Evolutionary conservation across 1,140 invertebrate species (phyloP).

Genomic region (Gryon sp.): DNA sequence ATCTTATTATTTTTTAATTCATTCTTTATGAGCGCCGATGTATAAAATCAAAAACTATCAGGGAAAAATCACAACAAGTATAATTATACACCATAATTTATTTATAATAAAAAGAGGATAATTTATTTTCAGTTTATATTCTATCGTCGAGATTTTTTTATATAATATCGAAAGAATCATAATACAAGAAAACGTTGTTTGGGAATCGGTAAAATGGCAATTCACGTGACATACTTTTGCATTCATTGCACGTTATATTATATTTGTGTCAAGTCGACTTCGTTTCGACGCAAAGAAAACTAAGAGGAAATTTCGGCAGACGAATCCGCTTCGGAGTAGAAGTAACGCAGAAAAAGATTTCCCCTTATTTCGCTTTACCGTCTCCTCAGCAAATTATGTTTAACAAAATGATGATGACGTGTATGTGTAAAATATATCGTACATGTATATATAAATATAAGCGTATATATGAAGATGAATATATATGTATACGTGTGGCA

Average conservation of each 20-base stretch:
- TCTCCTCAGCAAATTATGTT: constrained; percentile 50
- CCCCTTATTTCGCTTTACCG: constrained; percentile 33
- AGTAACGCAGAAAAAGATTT: constrained; percentile 55
- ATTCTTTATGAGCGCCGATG: too few relatives aligned
- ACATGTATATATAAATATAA: too few relatives aligned
- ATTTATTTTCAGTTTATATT: not conserved
- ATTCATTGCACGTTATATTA: constrained; percentile 48
- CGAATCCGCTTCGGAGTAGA: constrained; percentile 54
- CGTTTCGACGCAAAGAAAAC: constrained; percentile 50
- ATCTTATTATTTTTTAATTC: too few relatives aligned
- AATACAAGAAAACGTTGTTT: constrained; percentile 22
- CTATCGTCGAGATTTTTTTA: not conserved
- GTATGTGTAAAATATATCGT: too few relatives aligned
- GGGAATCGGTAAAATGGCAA: constrained; percentile 37
- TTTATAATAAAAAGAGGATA: not conserved
- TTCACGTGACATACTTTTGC: constrained; percentile 45
- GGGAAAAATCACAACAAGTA: not conserved
- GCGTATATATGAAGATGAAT: too few relatives aligned
- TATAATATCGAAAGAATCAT: constrained; percentile 5
- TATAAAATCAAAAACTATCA: too few relatives aligned
- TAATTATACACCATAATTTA: not conserved
- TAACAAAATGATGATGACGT: constrained; percentile 42
- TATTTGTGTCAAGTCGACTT: constrained; percentile 61
- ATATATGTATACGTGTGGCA: not conserved
- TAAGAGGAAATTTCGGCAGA: constrained; percentile 46